Conservation (phyloP, 1,140 invertebrate genomes). For the Drosophila sp. region DNA sequence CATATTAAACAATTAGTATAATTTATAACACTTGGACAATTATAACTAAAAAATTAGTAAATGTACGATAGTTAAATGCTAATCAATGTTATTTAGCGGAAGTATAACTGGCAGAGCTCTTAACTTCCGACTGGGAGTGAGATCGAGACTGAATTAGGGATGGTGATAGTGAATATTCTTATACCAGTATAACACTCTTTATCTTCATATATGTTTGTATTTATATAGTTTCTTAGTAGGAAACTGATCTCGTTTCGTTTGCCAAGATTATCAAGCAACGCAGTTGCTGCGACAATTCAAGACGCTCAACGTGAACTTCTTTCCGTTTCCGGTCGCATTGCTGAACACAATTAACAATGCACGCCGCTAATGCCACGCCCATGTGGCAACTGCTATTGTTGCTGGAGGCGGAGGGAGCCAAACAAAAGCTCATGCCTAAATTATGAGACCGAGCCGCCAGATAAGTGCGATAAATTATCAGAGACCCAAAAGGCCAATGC, state of each 20-base stretch:
- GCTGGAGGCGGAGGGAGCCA: constrained; percentile 9
- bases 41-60: too few species aligned
- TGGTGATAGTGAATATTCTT: too few species aligned
- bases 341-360: constrained; percentile 71
- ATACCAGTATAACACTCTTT: neutral
- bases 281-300: constrained; percentile 29
- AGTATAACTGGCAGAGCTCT: too few species aligned
- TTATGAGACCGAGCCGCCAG: constrained; percentile 66
- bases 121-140: too few species aligned
- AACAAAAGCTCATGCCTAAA: constrained; percentile 77
- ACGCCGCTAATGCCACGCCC: constrained; percentile 34
- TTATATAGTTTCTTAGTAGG: neutral
- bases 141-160: too few species aligned
- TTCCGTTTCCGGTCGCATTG: constrained; percentile 74
- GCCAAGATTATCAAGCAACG: constrained; percentile 67
- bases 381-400: neutral
- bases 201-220: neutral
- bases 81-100: too few species aligned
- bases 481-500: constrained; percentile 43
- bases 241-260: constrained; percentile 38
- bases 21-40: too few species aligned
- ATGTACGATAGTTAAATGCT: neutral
- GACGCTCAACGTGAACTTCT: constrained; percentile 66
- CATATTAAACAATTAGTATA: too few species aligned
- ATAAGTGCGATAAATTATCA: constrained; percentile 81